A percentile compares a stretch with the other conserved stretches of the same genome.
Evolutionary conservation across 2,113 vertebrate genomes (phyloP).

Genomic region (Sinocyclocheilus rhinocerous): DNA sequence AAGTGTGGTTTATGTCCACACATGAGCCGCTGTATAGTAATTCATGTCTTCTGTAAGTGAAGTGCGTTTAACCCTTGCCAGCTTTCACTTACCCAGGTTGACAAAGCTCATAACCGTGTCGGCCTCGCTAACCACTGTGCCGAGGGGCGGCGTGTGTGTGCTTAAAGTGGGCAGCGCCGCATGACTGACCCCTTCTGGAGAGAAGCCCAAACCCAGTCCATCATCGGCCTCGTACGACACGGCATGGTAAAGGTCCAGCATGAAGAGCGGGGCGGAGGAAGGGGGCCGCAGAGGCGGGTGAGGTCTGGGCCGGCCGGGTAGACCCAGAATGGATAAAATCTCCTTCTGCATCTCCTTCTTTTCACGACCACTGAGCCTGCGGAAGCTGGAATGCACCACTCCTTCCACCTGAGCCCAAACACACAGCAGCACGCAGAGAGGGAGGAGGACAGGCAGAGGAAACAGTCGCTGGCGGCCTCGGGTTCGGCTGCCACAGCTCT

Average conservation of each 20-base stretch:
- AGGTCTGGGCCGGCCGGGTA: slow-evolving; percentile 80
- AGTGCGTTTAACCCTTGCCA: neutral
- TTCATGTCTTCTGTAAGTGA: neutral
- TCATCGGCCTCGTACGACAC: slow-evolving; percentile 79
- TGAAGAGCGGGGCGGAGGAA: slow-evolving; percentile 90
- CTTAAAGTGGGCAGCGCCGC: slow-evolving; percentile 79
- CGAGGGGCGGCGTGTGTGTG: slow-evolving; percentile 79
- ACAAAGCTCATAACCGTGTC: slow-evolving; percentile 98
- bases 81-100: slow-evolving; percentile 87
- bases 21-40: neutral
- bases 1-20: neutral
- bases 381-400: slow-evolving; percentile 79
- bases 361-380: slow-evolving; percentile 83
- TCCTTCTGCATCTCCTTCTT: slow-evolving; percentile 91
- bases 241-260: slow-evolving; percentile 93
- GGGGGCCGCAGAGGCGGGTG: slow-evolving; percentile 78
- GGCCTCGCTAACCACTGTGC: slow-evolving; percentile 82
- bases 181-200: slow-evolving; percentile 58
- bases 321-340: slow-evolving; percentile 87
- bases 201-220: slow-evolving; percentile 61
- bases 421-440: slow-evolving; percentile 63
- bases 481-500: slow-evolving; percentile 28
- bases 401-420: slow-evolving; percentile 74
- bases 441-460: slow-evolving; percentile 63
- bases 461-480: slow-evolving; percentile 59